Evolutionary conservation across 2,113 vertebrate genomes (phyloP).

Genomic region (Meleagris gallopavo): DNA sequence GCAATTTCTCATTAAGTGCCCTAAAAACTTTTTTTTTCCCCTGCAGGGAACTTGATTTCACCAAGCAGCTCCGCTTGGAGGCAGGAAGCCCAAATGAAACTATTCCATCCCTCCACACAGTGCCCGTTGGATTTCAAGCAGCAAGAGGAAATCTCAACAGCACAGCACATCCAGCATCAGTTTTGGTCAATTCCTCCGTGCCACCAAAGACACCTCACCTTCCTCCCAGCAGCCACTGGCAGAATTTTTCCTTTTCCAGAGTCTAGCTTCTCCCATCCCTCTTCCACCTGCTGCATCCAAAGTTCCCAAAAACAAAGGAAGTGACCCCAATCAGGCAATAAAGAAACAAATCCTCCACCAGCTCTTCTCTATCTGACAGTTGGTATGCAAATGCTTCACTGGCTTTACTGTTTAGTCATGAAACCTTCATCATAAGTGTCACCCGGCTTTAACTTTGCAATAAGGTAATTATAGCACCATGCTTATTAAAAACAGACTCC

Average conservation of each 20-base stretch:
- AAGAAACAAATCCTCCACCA: conserved; percentile 54
- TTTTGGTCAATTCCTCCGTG: neutral
- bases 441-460: conserved; percentile 72
- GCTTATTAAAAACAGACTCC: conserved; percentile 76
- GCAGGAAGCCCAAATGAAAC: neutral
- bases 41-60: neutral
- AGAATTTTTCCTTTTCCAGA: neutral
- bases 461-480: conserved; percentile 66
- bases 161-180: neutral
- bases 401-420: conserved; percentile 64
- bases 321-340: conserved; percentile 41
- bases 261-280: neutral
- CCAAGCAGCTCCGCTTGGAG: neutral
- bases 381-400: conserved; percentile 50
- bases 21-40: neutral
- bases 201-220: neutral
- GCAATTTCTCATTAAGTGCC: neutral
- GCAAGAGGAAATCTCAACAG: neutral
- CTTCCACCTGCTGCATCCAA: neutral
- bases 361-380: conserved; percentile 49
- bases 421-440: conserved; percentile 75
- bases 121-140: neutral
- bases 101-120: neutral
- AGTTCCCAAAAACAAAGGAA: conserved; percentile 44
- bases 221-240: neutral